Base-by-base conservation (phyloP, 2,113 vertebrate species). In the Chinchilla lanigera region DNA sequence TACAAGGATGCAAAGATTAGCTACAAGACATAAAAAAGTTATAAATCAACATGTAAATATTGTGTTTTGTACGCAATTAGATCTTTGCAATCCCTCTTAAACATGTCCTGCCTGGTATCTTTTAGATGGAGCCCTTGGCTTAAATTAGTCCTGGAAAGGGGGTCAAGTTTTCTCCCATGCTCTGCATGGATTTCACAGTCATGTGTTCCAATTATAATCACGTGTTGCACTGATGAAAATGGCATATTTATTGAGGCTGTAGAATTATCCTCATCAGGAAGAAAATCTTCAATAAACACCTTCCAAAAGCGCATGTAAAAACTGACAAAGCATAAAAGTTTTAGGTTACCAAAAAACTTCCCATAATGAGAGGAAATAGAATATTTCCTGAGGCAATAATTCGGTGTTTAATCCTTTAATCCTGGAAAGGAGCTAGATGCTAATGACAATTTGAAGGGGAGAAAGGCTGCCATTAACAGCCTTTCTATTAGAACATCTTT, bases 1-100 rank as follows among this genome's bases (percentile, higher is more conserved):
- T 89, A 93, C 78, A 94, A 86, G 56, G 73, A 97, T 54, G 11
- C 10, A 1, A 44, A 75, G 84, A 41, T 12, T 86, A 91, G 86
- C 56, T 93, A 69, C 0, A 20, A 8, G 41, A 89, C 86, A 90
- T 80, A 93, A 85, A 90, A 93, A 91, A 26, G 17, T 41, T 75
- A n/a, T 95, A 91, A 89, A 60, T 96, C 71, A 91, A 80, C 80
- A 67, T 77, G 71, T 89, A 96, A 94, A 96, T 87, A 94, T n/a
- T 92, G 22, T 41, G 7, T 89, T 80, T 75, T 60, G 19, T 52
- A 35, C 94, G 52, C 11, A 58, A 8, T 80, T 65, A 75, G 63
- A 69, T 86, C 22, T 63, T 88, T 83, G 0, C 10, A 26, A 19
- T 41, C 22, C 61, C 50, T 35, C 14, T 61, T 61, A 93, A 89